Evolutionary conservation across 2,113 vertebrate genomes (phyloP).

Genomic region (Romanogobio albipinnatus): DNA sequence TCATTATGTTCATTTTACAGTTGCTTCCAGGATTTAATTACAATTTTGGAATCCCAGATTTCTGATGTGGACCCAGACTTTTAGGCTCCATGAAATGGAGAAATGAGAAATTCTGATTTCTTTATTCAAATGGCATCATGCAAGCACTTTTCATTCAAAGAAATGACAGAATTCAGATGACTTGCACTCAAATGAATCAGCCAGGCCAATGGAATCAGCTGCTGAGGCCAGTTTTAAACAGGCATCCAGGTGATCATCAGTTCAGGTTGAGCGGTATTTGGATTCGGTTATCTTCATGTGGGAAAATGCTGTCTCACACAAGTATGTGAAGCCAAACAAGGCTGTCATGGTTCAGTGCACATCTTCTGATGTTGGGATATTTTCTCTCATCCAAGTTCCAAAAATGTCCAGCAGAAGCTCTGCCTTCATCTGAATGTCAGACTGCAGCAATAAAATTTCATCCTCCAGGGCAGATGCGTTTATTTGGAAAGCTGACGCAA

Average conservation of each 20-base stretch:
- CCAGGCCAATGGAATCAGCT: conserved; percentile 13
- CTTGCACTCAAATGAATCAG: conserved; percentile 5
- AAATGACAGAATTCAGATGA: neutral
- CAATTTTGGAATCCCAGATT: no score
- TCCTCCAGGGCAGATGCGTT: conserved; percentile 6
- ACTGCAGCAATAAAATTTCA: conserved; percentile 1
- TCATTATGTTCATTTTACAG: no score
- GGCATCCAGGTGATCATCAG: conserved; percentile 16
- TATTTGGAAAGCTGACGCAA: conserved; percentile 12
- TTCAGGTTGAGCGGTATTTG: neutral
- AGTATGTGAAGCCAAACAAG: conserved; percentile 16
- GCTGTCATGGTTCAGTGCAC: conserved; percentile 22
- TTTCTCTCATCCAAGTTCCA: conserved; percentile 17
- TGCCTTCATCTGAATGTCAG: conserved; percentile 21
- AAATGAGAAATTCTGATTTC: neutral
- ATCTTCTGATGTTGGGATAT: conserved; percentile 16
- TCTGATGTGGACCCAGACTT: no score
- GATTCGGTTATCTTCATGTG: conserved; percentile 3
- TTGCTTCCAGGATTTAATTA: no score
- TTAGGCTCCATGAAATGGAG: neutral
- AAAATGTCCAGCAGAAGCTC: conserved; percentile 11
- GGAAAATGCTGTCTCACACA: conserved; percentile 22
- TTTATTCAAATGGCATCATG: neutral
- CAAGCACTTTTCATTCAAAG: conserved; percentile 3
- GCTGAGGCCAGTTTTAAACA: neutral